These are phyloP conservation scores for Amblyopsis hoosieri DNA, from an alignment of 2,797 vertebrate species.

Conservation along the genomic window DNA sequence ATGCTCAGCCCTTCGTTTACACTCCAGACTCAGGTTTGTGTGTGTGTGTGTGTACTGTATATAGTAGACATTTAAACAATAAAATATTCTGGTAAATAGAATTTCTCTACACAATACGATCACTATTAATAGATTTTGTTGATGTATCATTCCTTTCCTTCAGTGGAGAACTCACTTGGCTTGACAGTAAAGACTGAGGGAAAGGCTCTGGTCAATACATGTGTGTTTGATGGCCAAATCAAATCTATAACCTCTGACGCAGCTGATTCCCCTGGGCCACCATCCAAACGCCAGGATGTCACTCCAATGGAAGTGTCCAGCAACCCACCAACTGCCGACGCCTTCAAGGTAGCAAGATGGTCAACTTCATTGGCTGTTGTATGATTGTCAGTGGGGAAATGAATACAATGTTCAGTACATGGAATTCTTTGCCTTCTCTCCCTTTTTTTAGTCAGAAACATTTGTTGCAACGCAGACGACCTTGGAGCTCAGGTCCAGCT, in stretches of 20 bases:
- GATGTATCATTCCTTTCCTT: constrained; percentile 24
- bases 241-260: constrained; percentile 79
- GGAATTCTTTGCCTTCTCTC: constrained; percentile 21
- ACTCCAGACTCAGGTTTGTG: constrained; percentile 88
- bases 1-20: constrained; percentile 94
- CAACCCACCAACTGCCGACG: constrained; percentile 79
- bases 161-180: constrained; percentile 81
- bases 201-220: constrained; percentile 86
- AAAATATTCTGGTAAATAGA: background rate
- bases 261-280: constrained; percentile 80
- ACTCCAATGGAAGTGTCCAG: constrained; percentile 96
- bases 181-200: constrained; percentile 92
- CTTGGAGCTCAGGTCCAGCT: constrained; percentile 82
- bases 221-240: constrained; percentile 92
- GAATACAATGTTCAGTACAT: constrained; percentile 10
- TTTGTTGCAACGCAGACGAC: constrained; percentile 87
- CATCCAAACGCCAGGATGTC: constrained; percentile 88
- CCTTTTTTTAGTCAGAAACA: constrained; percentile 79
- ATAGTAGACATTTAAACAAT: background rate
- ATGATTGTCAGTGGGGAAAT: background rate
- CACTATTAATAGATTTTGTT: background rate
- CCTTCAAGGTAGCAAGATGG: constrained; percentile 81
- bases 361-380: background rate
- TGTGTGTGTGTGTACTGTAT: constrained; percentile 9
- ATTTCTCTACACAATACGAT: background rate